phyloP scores from a whole-genome alignment of 2,888 invertebrate species.

The Brachylomia viminalis region DNA sequence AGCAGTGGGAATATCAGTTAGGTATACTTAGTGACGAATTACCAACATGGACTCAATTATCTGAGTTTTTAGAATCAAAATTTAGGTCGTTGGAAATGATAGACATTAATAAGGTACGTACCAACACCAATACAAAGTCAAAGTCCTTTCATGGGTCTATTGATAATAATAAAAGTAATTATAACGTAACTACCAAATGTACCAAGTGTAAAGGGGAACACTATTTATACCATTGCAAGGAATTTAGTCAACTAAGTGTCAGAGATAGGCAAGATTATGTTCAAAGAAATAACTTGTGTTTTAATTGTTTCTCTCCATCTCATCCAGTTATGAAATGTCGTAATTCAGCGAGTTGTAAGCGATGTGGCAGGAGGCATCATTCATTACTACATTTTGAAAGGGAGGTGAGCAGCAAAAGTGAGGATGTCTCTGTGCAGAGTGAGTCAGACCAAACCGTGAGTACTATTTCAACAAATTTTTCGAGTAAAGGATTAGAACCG shows the following conservation, averaged over 20 bases:
- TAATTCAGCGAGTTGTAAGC: not conserved
- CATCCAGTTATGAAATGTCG: conserved; percentile 6
- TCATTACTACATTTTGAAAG: not conserved
- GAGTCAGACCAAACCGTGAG: not conserved
- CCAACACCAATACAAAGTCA: not conserved
- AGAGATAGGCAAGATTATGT: conserved; percentile 9
- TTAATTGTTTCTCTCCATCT: conserved; percentile 15
- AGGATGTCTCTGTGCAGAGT: not conserved
- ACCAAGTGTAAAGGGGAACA: not conserved
- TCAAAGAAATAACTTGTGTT: not conserved
- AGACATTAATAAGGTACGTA: not conserved
- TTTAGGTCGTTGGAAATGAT: conserved; percentile 11
- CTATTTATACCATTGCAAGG: not conserved
- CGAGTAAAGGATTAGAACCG: conserved; percentile 1
- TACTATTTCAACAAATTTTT: not conserved
- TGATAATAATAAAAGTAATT: not conserved
- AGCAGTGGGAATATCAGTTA: conserved; percentile 4
- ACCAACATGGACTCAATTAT: not conserved
- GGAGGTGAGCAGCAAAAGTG: not conserved
- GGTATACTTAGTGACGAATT: not conserved
- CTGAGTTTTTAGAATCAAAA: not conserved
- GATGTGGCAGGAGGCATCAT: conserved; percentile 8
- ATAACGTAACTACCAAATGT: conserved; percentile 2
- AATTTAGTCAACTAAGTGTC: not conserved
- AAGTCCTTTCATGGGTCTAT: conserved; percentile 6